Conservation (phyloP, 2,113 vertebrate species). For the Mastomys coucha region DNA sequence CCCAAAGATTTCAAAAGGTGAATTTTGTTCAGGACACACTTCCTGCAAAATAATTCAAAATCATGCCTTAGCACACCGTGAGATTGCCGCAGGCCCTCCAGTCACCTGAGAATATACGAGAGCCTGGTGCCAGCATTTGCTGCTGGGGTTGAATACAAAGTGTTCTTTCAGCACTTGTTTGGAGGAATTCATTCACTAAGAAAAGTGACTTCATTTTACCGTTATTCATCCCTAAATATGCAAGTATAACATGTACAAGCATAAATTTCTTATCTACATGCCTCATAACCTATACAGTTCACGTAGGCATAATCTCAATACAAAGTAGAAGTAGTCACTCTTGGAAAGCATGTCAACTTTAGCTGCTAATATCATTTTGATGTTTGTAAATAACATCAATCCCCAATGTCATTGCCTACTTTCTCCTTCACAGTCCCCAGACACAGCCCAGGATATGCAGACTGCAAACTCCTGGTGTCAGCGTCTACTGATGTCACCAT, state of each 20-base stretch:
- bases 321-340: conserved; percentile 15
- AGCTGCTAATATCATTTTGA: neutral
- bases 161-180: neutral
- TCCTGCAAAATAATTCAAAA: conserved; percentile 48
- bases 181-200: conserved; percentile 34
- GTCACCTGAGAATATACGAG: conserved; percentile 1
- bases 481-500: neutral
- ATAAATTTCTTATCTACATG: neutral
- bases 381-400: conserved; percentile 6
- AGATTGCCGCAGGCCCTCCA: neutral
- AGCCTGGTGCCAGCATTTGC: neutral
- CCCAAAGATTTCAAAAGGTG: neutral
- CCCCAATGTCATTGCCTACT: neutral
- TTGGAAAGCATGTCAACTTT: conserved; percentile 8
- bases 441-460: neutral
- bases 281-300: neutral
- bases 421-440: neutral
- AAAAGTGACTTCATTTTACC: conserved; percentile 36
- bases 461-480: neutral
- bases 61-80: conserved; percentile 6
- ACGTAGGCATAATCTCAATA: neutral
- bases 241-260: neutral
- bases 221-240: neutral
- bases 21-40: neutral
- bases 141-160: neutral